A percentile compares a stretch with the other conserved stretches of the same genome.
Evolutionary conservation across 2,888 invertebrate species (phyloP).

Genomic region (Drosophila mercatorum): DNA sequence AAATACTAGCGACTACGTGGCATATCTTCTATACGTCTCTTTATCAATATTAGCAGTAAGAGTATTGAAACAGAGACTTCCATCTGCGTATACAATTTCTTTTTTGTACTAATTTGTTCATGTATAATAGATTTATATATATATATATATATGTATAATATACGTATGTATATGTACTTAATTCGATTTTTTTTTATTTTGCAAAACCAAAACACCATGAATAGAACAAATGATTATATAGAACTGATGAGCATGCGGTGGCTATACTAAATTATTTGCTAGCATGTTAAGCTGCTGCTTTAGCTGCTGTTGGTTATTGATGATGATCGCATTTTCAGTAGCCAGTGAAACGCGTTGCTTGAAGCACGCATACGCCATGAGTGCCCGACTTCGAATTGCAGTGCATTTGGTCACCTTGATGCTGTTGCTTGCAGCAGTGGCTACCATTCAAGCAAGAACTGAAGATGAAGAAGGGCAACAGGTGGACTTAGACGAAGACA

Average conservation of each 20-base stretch:
- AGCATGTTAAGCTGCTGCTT: slow-evolving; percentile 27
- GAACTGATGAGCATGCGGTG: slow-evolving; percentile 51
- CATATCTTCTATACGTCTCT: not conserved
- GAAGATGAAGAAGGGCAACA: not conserved
- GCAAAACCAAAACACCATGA: slow-evolving; percentile 71
- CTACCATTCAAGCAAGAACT: not conserved
- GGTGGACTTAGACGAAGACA: not conserved
- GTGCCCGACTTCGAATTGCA: slow-evolving; percentile 13
- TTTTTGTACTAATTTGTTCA: slow-evolving; percentile 27
- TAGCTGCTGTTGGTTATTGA: slow-evolving; percentile 36
- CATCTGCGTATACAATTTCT: not conserved
- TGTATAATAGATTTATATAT: slow-evolving; percentile 9
- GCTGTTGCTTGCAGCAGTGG: slow-evolving; percentile 10
- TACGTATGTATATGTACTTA: slow-evolving; percentile 1
- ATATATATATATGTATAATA: not conserved
- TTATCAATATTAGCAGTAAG: slow-evolving; percentile 6
- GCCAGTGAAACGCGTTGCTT: slow-evolving; percentile 61
- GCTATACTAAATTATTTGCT: slow-evolving; percentile 31
- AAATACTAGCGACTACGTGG: no score
- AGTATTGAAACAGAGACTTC: slow-evolving; percentile 20
- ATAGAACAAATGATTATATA: slow-evolving; percentile 70
- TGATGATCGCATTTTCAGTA: slow-evolving; percentile 64
- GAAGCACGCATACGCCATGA: slow-evolving; percentile 62
- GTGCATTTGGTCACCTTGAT: slow-evolving; percentile 14
- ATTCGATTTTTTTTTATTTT: slow-evolving; percentile 38